These are phyloP conservation scores for Aspidiotus destructor DNA, from an alignment of 2,888 invertebrate species.

Conservation along the genomic window DNA sequence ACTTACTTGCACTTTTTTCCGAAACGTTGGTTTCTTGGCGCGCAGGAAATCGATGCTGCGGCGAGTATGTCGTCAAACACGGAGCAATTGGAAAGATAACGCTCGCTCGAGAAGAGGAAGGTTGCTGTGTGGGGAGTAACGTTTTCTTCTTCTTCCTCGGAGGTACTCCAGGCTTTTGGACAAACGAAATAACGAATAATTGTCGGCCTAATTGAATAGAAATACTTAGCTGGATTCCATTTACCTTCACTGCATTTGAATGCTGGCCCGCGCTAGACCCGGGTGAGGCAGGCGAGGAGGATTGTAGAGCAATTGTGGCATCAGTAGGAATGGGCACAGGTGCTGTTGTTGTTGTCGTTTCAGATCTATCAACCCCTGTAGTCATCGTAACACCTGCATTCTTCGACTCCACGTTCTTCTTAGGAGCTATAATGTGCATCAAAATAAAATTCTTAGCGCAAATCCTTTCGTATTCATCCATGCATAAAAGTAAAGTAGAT, in stretches of 20 bases:
- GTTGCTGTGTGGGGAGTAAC: conserved; percentile 46
- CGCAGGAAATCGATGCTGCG: conserved; percentile 20
- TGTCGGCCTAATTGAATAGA: not conserved
- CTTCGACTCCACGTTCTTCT: no score
- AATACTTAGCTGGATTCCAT: not conserved
- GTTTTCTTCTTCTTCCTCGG: conserved; percentile 43
- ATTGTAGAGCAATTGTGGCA: no score
- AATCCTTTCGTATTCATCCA: no score
- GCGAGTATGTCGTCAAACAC: conserved; percentile 39
- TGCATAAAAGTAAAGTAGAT: no score
- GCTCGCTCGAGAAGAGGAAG: conserved; percentile 63
- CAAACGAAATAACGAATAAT: not conserved
- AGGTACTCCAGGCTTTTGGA: conserved; percentile 33
- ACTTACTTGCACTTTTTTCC: conserved; percentile 11
- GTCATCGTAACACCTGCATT: no score
- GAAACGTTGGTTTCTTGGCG: conserved; percentile 5
- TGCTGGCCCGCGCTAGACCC: conserved; percentile 19
- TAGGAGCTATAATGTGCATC: no score
- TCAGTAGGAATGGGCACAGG: no score
- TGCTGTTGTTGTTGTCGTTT: no score
- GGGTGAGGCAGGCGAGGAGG: conserved; percentile 13
- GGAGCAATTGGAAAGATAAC: conserved; percentile 63
- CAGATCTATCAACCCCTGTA: no score
- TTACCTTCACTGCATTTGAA: not conserved
- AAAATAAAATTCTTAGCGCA: no score